These are phyloP conservation scores for Leptura quadrifasciata DNA, from an alignment of 2,888 invertebrate genomes.

Conservation along the genomic window DNA sequence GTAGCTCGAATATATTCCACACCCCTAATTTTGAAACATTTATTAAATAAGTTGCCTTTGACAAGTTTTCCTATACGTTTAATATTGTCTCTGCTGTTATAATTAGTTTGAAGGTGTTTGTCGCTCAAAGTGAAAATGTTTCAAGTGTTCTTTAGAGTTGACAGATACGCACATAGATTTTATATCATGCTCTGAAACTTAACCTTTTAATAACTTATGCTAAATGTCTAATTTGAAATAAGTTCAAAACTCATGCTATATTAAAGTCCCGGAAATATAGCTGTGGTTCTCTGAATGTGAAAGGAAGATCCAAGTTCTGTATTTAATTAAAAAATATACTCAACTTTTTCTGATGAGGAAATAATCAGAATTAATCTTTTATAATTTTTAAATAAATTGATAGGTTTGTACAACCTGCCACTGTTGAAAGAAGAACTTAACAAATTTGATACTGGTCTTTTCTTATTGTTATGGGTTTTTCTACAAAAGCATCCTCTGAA, in stretches of 20 bases:
- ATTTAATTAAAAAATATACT: too few species aligned
- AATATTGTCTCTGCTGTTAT: not conserved
- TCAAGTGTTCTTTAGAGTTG: not conserved
- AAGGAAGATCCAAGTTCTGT: too few species aligned
- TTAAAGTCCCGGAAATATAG: too few species aligned
- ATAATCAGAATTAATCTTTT: too few species aligned
- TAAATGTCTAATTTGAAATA: not conserved
- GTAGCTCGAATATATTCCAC: not conserved
- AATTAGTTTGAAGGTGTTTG: not conserved
- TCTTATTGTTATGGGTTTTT: too few species aligned
- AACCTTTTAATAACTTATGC: not conserved
- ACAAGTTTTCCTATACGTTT: not conserved
- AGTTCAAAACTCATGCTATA: not conserved
- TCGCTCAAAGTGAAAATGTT: not conserved
- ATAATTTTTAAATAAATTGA: too few species aligned
- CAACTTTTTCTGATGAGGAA: too few species aligned
- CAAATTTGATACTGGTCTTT: too few species aligned
- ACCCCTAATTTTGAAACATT: not conserved
- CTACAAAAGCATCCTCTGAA: too few species aligned
- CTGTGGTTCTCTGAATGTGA: too few species aligned
- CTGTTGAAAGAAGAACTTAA: too few species aligned
- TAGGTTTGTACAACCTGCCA: too few species aligned
- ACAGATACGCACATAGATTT: not conserved
- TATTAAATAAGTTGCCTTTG: not conserved
- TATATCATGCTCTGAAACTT: not conserved